These are phyloP conservation scores for Lasioglossum oenotherae DNA, from an alignment of 2,888 invertebrate genomes.

Conservation along the genomic window DNA sequence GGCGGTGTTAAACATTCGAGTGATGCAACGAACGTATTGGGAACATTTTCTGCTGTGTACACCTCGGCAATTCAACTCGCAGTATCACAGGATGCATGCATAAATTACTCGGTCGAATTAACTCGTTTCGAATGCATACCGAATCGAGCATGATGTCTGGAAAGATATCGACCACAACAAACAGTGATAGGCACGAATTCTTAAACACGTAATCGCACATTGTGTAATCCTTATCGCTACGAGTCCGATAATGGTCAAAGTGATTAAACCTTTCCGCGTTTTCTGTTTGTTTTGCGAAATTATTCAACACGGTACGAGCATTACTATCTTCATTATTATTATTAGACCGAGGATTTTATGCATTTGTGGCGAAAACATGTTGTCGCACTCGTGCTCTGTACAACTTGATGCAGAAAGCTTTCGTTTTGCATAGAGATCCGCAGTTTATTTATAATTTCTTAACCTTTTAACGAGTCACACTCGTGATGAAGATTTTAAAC, in stretches of 20 bases:
- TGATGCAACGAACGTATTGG: not conserved
- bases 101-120: not conserved
- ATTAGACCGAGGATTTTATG: not conserved
- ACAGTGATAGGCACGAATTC: not conserved
- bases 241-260: not conserved
- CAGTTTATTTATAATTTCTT: too few species aligned
- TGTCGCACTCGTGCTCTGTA: not conserved
- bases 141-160: not conserved
- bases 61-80: not conserved
- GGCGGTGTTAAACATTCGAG: not conserved
- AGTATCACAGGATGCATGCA: not conserved
- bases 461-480: not conserved
- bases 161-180: not conserved
- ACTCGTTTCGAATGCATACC: not conserved
- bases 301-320: not conserved
- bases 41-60: not conserved
- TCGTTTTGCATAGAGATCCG: not conserved
- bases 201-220: not conserved
- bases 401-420: not conserved
- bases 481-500: too few species aligned
- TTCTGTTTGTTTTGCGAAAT: not conserved
- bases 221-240: constrained; percentile 1
- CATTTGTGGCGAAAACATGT: not conserved
- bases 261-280: not conserved
- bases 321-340: not conserved